Conservation (phyloP, 2,797 vertebrate genomes). For the Hoplostethus atlanticus region DNA sequence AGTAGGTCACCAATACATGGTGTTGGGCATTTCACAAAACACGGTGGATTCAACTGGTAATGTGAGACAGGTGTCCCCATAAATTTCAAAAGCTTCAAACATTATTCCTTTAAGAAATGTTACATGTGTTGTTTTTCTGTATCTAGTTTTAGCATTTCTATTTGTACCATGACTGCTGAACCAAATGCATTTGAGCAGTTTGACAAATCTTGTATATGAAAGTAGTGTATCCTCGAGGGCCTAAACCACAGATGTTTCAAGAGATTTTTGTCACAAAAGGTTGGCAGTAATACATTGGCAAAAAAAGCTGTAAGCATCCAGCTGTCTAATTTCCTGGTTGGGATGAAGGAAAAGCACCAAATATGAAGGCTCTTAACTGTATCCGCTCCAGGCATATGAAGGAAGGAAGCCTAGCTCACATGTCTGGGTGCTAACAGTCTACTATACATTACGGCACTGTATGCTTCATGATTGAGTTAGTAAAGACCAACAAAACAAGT, state of each 20-base stretch:
- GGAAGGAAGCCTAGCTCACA: conserved; percentile 21
- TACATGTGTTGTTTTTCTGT: conserved; percentile 67
- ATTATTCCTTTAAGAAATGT: conserved; percentile 74
- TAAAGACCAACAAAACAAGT: conserved; percentile 45
- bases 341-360: conserved; percentile 77
- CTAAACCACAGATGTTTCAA: conserved; percentile 30
- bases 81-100: conserved; percentile 71
- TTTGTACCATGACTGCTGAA: conserved; percentile 78
- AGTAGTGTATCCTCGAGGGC: conserved; percentile 54
- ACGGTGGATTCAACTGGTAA: conserved; percentile 26
- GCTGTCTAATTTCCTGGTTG: conserved; percentile 42
- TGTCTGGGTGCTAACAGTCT: conserved; percentile 51
- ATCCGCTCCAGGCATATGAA: conserved; percentile 59
- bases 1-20: conserved; percentile 30
- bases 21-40: conserved; percentile 53
- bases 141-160: conserved; percentile 78
- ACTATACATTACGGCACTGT: conserved; percentile 43
- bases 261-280: conserved; percentile 50
- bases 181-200: conserved; percentile 79
- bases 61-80: conserved; percentile 52
- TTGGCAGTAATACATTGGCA: conserved; percentile 63
- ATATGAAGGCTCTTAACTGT: conserved; percentile 75
- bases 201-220: conserved; percentile 69
- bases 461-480: conserved; percentile 46
- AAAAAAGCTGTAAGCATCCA: conserved; percentile 54